A percentile compares a stretch with the other conserved stretches of the same genome.
phyloP scores from a whole-genome alignment of 2,113 vertebrate genomes.

The Tachysurus fulvidraco region DNA sequence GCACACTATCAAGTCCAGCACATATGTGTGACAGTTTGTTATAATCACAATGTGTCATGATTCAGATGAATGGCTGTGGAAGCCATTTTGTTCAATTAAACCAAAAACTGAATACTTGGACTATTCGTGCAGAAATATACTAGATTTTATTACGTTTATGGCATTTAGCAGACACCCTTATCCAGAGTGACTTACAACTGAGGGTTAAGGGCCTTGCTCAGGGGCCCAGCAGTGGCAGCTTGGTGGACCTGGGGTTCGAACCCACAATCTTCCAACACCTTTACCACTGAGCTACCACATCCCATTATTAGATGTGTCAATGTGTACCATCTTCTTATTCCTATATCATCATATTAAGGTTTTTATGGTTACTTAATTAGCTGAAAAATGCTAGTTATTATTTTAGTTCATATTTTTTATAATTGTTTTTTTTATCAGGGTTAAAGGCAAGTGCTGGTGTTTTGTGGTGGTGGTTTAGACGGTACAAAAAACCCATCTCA shows the following conservation, averaged over 20 bases:
- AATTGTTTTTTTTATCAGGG: neutral
- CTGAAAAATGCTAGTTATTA: neutral
- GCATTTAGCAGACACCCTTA: no score
- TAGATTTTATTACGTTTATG: no score
- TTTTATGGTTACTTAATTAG: neutral
- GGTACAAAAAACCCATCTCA: neutral
- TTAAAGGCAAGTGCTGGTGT: neutral
- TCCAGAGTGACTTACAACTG: no score
- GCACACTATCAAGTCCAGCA: neutral
- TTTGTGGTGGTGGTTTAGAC: neutral
- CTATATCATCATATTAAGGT: neutral
- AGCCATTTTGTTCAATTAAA: neutral
- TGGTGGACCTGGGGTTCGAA: no score
- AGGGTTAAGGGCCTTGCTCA: no score
- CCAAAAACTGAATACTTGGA: neutral
- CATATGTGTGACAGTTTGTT: neutral
- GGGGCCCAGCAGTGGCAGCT: no score
- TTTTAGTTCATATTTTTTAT: neutral
- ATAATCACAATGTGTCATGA: neutral
- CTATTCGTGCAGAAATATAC: neutral
- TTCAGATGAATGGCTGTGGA: neutral
- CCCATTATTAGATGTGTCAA: neutral
- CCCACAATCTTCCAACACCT: no score
- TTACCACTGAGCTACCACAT: no score
- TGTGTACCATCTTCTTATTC: neutral